Evolutionary conservation across 2,113 vertebrate genomes (phyloP).

Genomic region (Stegastes partitus): DNA sequence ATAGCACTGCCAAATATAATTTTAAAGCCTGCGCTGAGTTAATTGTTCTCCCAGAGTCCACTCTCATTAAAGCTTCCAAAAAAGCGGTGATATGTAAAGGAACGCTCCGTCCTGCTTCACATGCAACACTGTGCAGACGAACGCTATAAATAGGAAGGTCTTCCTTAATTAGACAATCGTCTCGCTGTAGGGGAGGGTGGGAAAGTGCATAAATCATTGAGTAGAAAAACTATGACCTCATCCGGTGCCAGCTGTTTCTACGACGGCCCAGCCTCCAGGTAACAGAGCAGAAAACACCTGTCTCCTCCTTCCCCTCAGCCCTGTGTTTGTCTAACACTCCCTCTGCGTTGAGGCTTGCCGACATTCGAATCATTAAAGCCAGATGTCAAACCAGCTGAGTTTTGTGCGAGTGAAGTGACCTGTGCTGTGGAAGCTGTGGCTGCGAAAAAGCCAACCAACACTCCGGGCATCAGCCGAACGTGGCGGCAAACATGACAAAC

Average conservation of each 20-base stretch:
- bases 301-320: constrained; percentile 18
- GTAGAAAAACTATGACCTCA: constrained; percentile 39
- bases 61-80: constrained; percentile 39
- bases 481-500: background rate
- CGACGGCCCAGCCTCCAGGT: constrained; percentile 58
- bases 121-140: background rate
- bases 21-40: constrained; percentile 32
- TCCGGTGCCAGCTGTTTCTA: constrained; percentile 43
- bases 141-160: background rate
- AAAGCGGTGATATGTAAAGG: constrained; percentile 19
- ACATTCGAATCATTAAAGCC: constrained; percentile 2
- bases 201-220: constrained; percentile 2
- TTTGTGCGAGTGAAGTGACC: constrained; percentile 1
- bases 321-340: constrained; percentile 31
- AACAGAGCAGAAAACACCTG: constrained; percentile 56
- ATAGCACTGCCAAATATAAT: constrained; percentile 42
- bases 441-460: background rate
- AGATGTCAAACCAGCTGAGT: background rate
- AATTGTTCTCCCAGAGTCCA: constrained; percentile 36
- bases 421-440: background rate
- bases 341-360: constrained; percentile 7
- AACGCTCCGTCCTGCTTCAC: background rate
- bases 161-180: constrained; percentile 5
- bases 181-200: background rate
- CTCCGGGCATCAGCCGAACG: background rate